Evolutionary conservation across 2,113 vertebrate genomes (phyloP).

Genomic region (Poecilia latipinna): DNA sequence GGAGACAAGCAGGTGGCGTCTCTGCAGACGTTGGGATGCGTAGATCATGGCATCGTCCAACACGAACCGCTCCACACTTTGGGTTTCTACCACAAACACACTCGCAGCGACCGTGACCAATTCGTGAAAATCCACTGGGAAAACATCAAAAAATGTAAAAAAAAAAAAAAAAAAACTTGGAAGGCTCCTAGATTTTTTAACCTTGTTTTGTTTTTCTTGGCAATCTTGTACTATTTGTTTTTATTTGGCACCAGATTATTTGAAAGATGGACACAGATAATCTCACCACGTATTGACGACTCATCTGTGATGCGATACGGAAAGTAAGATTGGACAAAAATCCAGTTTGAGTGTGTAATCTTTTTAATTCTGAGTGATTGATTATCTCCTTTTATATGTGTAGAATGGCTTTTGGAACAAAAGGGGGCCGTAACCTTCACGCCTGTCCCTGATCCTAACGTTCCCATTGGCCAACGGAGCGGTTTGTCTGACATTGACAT

Average conservation of each 20-base stretch:
- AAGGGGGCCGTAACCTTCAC: slow-evolving; percentile 40
- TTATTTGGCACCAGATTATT: slow-evolving; percentile 1
- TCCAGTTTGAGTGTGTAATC: not conserved
- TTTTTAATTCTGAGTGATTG: not conserved
- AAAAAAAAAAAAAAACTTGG: slow-evolving; percentile 29
- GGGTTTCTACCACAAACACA: slow-evolving; percentile 79
- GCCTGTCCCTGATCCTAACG: slow-evolving; percentile 47
- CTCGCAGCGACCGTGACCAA: slow-evolving; percentile 58
- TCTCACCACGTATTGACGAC: slow-evolving; percentile 66
- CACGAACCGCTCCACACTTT: slow-evolving; percentile 72
- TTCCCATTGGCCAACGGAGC: slow-evolving; percentile 42
- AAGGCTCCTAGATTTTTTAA: rapidly evolving
- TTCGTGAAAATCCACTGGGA: slow-evolving; percentile 67
- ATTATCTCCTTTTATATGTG: not conserved
- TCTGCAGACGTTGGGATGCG: slow-evolving; percentile 58
- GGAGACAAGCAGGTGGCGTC: slow-evolving; percentile 66
- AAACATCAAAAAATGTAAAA: slow-evolving; percentile 35
- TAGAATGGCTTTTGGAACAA: slow-evolving; percentile 55
- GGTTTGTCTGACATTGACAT: slow-evolving; percentile 43
- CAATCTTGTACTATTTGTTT: not conserved
- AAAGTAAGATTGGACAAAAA: slow-evolving; percentile 22
- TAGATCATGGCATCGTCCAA: slow-evolving; percentile 49
- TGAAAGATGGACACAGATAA: slow-evolving; percentile 40
- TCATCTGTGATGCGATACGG: slow-evolving; percentile 69
- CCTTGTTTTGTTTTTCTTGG: not conserved